These are phyloP conservation scores for Macrobrachium nipponense DNA, from an alignment of 1,140 invertebrate genomes.

Conservation along the genomic window DNA sequence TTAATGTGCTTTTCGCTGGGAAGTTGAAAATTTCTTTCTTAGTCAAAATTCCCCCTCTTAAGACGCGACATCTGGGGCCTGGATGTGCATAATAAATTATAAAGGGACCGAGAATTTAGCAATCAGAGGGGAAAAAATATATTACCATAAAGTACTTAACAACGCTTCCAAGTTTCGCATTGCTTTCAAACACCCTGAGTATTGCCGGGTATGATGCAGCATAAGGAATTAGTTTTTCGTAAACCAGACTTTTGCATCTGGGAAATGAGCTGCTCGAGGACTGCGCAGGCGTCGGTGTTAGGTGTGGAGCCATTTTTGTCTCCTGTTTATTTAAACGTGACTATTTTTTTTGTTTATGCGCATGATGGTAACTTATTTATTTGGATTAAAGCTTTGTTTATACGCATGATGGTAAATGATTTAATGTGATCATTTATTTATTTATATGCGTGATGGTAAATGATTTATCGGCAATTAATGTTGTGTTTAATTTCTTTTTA, in stretches of 20 bases:
- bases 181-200: neutral
- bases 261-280: neutral
- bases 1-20: conserved; percentile 10
- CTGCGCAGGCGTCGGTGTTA: neutral
- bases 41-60: conserved; percentile 17
- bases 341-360: no score
- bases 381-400: no score
- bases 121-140: conserved; percentile 25
- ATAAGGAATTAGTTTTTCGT: neutral
- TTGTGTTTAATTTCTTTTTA: no score
- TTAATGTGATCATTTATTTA: no score
- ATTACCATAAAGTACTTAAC: conserved; percentile 33
- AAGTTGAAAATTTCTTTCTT: conserved; percentile 25
- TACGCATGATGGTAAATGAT: no score
- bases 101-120: conserved; percentile 18
- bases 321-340: no score
- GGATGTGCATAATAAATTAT: conserved; percentile 34
- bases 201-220: neutral
- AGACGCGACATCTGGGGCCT: conserved; percentile 29
- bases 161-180: conserved; percentile 7
- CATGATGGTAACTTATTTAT: no score
- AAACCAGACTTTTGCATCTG: no score
- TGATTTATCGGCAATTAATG: no score
- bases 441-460: no score
- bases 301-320: neutral